Conservation (phyloP, 2,888 invertebrate genomes). For the Tetragonula carbonaria region DNA sequence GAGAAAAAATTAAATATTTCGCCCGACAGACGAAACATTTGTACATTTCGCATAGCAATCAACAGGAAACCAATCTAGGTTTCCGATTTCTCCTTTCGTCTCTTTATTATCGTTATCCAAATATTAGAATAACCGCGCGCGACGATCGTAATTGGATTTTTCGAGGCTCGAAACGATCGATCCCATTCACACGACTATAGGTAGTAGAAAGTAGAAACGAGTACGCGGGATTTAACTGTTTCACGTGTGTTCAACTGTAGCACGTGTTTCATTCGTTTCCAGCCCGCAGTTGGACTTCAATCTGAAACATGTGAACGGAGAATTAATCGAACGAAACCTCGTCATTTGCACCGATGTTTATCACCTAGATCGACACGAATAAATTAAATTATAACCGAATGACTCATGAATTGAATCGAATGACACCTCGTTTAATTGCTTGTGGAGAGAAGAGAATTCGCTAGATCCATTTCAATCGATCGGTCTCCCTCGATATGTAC, state of each 20-base stretch:
- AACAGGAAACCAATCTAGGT: background rate
- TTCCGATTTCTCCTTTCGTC: background rate
- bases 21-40: too few species aligned
- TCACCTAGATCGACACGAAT: constrained; percentile 42
- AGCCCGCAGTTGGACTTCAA: background rate
- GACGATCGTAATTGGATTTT: background rate
- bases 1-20: too few species aligned
- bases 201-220: background rate
- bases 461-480: background rate
- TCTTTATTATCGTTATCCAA: background rate
- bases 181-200: background rate
- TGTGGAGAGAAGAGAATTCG: background rate
- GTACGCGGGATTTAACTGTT: background rate
- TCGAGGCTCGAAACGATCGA: background rate
- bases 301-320: background rate
- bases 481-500: background rate
- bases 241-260: background rate
- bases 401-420: background rate
- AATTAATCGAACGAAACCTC: constrained; percentile 41
- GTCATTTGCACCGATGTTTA: constrained; percentile 16
- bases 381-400: constrained; percentile 30
- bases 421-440: constrained; percentile 26
- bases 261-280: background rate
- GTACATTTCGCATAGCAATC: too few species aligned
- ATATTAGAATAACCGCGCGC: background rate